Percentiles rank a stretch among this genome's conserved stretches.
Conservation (phyloP, 2,888 invertebrate species). For the Listrodromus nycthemerus region DNA sequence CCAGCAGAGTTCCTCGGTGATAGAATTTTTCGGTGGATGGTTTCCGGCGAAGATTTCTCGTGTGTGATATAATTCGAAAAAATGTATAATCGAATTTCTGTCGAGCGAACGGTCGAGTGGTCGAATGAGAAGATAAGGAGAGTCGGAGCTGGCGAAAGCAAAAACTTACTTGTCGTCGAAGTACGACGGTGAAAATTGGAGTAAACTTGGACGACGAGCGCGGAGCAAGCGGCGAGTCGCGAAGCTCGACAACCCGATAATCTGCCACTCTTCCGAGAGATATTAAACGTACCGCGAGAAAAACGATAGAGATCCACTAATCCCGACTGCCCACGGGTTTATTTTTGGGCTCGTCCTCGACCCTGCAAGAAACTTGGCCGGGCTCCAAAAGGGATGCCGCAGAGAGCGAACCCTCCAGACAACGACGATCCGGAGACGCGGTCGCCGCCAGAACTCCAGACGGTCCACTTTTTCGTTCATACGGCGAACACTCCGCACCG, state of each 20-base stretch:
- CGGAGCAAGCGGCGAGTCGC: constrained; percentile 34
- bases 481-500: background rate
- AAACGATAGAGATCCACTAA: constrained; percentile 75
- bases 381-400: constrained; percentile 72
- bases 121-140: background rate
- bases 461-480: constrained; percentile 29
- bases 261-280: constrained; percentile 17
- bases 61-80: background rate
- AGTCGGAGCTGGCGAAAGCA: background rate
- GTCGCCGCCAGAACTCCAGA: constrained; percentile 49
- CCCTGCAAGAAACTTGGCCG: constrained; percentile 78
- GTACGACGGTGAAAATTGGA: constrained; percentile 47
- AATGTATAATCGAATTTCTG: constrained; percentile 10
- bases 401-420: constrained; percentile 35
- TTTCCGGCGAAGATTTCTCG: background rate
- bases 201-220: constrained; percentile 32
- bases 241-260: constrained; percentile 26
- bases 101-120: background rate
- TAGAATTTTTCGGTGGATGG: constrained; percentile 6
- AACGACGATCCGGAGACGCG: constrained; percentile 26
- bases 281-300: constrained; percentile 53
- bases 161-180: constrained; percentile 2
- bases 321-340: constrained; percentile 73
- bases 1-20: background rate
- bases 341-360: constrained; percentile 72